Base-by-base conservation (phyloP, 1,140 invertebrate species). In the Scylla paramamosain region DNA sequence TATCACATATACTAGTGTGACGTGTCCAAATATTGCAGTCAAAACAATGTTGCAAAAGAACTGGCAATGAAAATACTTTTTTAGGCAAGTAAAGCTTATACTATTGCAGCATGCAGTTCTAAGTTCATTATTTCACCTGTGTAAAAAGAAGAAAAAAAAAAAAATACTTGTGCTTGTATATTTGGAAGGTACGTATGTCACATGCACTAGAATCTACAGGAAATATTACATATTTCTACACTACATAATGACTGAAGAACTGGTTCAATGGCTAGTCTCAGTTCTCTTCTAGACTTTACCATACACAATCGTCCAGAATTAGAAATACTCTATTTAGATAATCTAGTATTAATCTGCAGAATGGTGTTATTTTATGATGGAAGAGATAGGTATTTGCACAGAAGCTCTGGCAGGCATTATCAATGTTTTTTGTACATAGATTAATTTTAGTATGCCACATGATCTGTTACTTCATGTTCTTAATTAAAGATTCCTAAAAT, bases 301-400 rank as follows among this genome's bases (percentile, higher is more conserved):
- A 95, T 67, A 95, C 91, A 91, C 94, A 95, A 89, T 95, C 94
- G 94, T 93, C 94, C 94, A 95, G 90, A 95, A 86, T 88, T 93
- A 88, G 48, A 93, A 52, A 93, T 93, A 93, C 29, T 39, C 29
- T 39, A 89, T 95, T 93, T 92, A 95, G 83, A 92, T 95, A 82
- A 45, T 95, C n/a, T 95, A 92, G 84, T 92, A 52, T 92, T 92
- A 86, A 94, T 89, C 82, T 87, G 77, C 94, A 91, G 87, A 84
- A 92, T 32, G 90, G 87, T 92, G 87, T 95, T 95, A 92, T 92
- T 88, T 89, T 92, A 89, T 95, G 90, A 92, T 88, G 92, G 91
- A 84, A 95, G 52, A 92, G 83, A 90, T 95, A 92, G 90, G 84
- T 87, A 95, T 83, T 87, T 92, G 89, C 90, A 95, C 82, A 95